A percentile compares a stretch with the other conserved stretches of the same genome.
Conservation (phyloP, 2,797 vertebrate species). For the Chanos chanos region DNA sequence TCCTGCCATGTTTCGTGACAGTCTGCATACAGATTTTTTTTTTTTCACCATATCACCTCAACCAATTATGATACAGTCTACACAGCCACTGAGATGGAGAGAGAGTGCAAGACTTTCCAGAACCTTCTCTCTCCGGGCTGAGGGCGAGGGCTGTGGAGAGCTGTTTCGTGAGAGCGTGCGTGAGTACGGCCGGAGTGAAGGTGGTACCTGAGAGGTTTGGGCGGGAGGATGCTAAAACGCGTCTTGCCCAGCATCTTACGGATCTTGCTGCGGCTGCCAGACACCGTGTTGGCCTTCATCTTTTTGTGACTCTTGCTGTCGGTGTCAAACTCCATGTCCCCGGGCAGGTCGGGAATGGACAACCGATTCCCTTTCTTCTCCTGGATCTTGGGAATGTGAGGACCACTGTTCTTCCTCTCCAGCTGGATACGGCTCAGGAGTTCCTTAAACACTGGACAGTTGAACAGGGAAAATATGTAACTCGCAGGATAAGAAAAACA, state of each 20-base stretch:
- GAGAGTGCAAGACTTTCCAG: no score
- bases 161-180: no score
- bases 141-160: no score
- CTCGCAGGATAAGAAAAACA: no score
- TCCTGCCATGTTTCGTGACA: no score
- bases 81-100: no score
- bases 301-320: slow-evolving; percentile 90
- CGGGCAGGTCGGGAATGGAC: slow-evolving; percentile 90
- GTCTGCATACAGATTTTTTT: no score
- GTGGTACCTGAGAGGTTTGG: slow-evolving; percentile 56
- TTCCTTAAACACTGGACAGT: slow-evolving; percentile 96
- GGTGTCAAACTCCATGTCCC: slow-evolving; percentile 87
- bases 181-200: no score
- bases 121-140: no score
- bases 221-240: slow-evolving; percentile 92
- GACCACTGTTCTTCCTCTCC: slow-evolving; percentile 86
- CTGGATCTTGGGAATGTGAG: slow-evolving; percentile 93
- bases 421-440: slow-evolving; percentile 85
- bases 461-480: no score
- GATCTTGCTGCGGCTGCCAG: slow-evolving; percentile 94
- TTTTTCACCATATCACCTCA: no score
- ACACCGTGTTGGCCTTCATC: slow-evolving; percentile 94
- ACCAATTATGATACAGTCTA: no score
- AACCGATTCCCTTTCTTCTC: slow-evolving; percentile 95
- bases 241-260: slow-evolving; percentile 97